These are phyloP conservation scores for Saccostrea cuccullata DNA, from an alignment of 1,140 invertebrate species.

Conservation along the genomic window DNA sequence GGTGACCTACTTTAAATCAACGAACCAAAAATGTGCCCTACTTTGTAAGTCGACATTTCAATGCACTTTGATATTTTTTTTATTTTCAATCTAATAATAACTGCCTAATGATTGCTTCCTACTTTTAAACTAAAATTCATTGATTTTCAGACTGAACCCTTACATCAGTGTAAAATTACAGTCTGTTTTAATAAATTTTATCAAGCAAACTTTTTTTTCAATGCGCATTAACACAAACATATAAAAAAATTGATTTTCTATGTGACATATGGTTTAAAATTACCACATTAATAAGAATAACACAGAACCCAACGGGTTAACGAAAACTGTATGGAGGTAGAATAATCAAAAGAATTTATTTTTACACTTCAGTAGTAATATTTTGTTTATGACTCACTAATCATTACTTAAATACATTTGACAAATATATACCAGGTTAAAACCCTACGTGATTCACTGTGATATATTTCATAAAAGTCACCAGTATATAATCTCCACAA, in stretches of 20 bases:
- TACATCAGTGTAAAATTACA: neutral
- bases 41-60: neutral
- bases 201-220: conserved; percentile 30
- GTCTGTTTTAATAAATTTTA: neutral
- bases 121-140: conserved; percentile 2
- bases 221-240: neutral
- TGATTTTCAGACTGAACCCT: neutral
- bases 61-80: neutral
- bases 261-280: conserved; percentile 25
- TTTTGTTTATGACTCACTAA: neutral
- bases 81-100: neutral
- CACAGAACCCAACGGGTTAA: neutral
- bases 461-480: neutral
- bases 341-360: conserved; percentile 19
- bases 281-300: conserved; percentile 1
- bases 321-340: neutral
- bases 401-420: conserved; percentile 2
- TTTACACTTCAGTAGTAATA: conserved; percentile 5
- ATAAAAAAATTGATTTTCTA: conserved; percentile 13
- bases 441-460: neutral
- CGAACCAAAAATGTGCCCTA: neutral
- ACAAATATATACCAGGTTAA: neutral
- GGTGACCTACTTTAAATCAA: neutral
- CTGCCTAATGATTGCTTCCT: neutral
- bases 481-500: neutral